Evolutionary conservation across 1,140 invertebrate species (phyloP), one percentile per base, ranked within the genome.

Genomic region (Cephus cinctus): DNA sequence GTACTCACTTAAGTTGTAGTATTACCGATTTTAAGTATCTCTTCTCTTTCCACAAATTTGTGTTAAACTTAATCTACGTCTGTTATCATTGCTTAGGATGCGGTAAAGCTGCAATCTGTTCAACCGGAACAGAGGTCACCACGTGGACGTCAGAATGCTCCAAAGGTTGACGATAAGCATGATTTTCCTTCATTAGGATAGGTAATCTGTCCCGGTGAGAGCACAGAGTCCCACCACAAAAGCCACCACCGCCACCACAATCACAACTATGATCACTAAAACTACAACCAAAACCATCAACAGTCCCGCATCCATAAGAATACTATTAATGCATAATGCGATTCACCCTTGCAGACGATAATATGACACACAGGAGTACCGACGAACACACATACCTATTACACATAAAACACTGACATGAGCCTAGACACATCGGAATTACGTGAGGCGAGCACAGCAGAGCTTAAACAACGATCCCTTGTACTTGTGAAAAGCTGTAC

Each of bases 161-260:
- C 94, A 15, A 94, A 94, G 74, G 91, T 97, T 40, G 92, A 96
- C 71, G 93, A 97, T 78, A 93, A 93, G 79, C 87, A 89, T 67
- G 93, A 95, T 78, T 96, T 97, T 78, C 94, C 94, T 53, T 92
- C 90, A 61, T 80, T 95, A 68, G 87, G 88, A 71, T 91, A 87
- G 82, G 73, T 61, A 69, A 27, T 6, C n/a, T 8, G 25, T 27
- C 25, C 25, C 6, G 25, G 25, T 35, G 51, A 61, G 47, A 45
- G 58, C 30, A 52, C 43, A 62, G 45, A 56, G 53, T 54, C 55
- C 53, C 57, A 68, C 46, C 52, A 59, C 52, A 53, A 50, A 53
- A 53, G 55, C 56, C 56, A 55, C 53, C 52, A 61, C 56, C 54
- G 52, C 55, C 56, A 61, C 43, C 53, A 47, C 49, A 50, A 42